Conservation (phyloP, 92 coral and sea anemone genomes). For the Virgularia gustaviana region DNA sequence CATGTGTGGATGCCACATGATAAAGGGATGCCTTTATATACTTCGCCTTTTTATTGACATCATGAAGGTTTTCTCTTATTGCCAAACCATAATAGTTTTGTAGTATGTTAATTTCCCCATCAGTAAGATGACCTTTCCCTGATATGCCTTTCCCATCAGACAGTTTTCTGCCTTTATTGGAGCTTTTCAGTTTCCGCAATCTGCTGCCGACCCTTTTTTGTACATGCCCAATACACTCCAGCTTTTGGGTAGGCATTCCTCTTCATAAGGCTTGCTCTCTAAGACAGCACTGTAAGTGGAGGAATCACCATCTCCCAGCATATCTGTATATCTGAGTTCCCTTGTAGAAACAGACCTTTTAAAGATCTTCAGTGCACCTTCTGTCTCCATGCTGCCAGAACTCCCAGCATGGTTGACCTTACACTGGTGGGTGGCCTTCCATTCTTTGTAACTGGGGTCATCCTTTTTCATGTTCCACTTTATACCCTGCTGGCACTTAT, state of each 20-base stretch:
- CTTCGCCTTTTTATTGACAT: too few species aligned
- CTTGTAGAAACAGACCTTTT: background rate
- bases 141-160: slow-evolving; percentile 6
- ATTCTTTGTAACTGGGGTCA: too few species aligned
- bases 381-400: slow-evolving; percentile 2
- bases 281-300: slow-evolving; percentile 1
- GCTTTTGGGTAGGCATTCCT: background rate
- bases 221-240: slow-evolving; percentile 7
- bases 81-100: background rate
- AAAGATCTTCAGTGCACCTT: background rate
- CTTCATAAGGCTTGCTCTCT: slow-evolving; percentile 1
- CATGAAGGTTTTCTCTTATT: too few species aligned
- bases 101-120: background rate
- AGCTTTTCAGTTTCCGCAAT: background rate
- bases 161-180: background rate
- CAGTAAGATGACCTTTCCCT: background rate
- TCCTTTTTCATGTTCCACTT: background rate
- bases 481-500: background rate
- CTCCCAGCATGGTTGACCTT: too few species aligned
- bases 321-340: slow-evolving; percentile 16
- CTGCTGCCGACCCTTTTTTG: background rate
- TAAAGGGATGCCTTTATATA: background rate
- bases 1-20: background rate
- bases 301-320: slow-evolving; percentile 20
- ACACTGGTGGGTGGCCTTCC: too few species aligned